Evolutionary conservation across 2,888 invertebrate species (phyloP).

Genomic region (Halocaridina rubra): DNA sequence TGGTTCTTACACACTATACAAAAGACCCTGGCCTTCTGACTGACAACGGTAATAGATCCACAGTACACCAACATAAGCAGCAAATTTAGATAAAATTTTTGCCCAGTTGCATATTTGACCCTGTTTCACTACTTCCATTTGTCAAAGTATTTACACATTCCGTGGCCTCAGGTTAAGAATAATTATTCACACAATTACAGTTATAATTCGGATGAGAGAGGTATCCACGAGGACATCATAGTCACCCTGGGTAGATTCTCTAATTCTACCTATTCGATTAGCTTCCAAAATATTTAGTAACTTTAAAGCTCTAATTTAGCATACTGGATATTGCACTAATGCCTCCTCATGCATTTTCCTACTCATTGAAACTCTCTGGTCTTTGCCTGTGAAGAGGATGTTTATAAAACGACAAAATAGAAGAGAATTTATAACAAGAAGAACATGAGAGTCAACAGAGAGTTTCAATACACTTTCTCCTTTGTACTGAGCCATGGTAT

Average conservation of each 20-base stretch:
- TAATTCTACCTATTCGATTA: constrained; percentile 47
- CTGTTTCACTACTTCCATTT: neutral
- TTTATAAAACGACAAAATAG: neutral
- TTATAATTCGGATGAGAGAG: constrained; percentile 62
- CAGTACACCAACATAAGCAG: too few relatives aligned
- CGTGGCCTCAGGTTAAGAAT: constrained; percentile 43
- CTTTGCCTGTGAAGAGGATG: neutral
- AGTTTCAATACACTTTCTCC: constrained; percentile 42
- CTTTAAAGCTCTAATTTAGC: constrained; percentile 59
- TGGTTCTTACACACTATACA: constrained; percentile 50
- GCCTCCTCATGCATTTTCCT: constrained; percentile 34
- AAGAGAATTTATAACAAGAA: neutral
- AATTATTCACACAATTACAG: constrained; percentile 52
- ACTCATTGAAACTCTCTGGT: constrained; percentile 48
- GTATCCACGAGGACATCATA: constrained; percentile 37
- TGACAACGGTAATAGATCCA: too few relatives aligned
- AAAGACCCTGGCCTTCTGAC: constrained; percentile 38
- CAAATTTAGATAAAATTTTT: too few relatives aligned
- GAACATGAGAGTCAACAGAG: too few relatives aligned
- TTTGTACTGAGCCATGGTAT: constrained; percentile 51
- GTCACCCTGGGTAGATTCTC: constrained; percentile 6
- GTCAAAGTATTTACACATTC: constrained; percentile 37
- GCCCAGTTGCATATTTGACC: neutral
- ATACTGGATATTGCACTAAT: constrained; percentile 57
- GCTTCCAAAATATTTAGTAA: constrained; percentile 56